Evolutionary conservation across 2,113 vertebrate genomes (phyloP).

Genomic region (Leuciscus idus): DNA sequence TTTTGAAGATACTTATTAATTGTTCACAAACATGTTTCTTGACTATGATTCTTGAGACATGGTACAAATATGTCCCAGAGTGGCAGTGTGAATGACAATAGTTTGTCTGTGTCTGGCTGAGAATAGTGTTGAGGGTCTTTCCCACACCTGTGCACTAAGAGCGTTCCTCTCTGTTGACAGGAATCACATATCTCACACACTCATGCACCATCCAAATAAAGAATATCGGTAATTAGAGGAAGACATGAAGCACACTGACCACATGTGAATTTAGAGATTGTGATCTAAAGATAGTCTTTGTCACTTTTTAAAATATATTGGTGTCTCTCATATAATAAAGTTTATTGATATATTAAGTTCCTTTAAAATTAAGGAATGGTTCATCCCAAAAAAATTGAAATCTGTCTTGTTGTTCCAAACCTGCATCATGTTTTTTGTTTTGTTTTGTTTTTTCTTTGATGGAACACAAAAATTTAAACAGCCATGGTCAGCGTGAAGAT

Average conservation of each 20-base stretch:
- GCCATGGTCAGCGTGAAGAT: background rate
- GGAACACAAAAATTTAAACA: too few relatives aligned
- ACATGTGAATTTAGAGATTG: background rate
- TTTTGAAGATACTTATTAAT: background rate
- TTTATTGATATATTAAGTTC: background rate
- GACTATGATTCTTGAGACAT: background rate
- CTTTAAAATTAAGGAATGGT: background rate
- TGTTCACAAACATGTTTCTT: background rate
- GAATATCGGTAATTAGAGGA: background rate
- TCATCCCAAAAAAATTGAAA: background rate
- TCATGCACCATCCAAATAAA: constrained; percentile 19
- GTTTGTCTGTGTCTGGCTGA: constrained; percentile 29
- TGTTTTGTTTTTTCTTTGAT: too few relatives aligned
- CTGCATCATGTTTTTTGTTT: too few relatives aligned
- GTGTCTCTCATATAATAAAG: background rate
- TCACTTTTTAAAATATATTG: background rate
- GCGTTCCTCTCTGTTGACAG: constrained; percentile 12
- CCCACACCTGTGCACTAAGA: constrained; percentile 33
- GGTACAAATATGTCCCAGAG: background rate
- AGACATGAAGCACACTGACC: background rate
- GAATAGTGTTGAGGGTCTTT: constrained; percentile 29
- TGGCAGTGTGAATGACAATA: constrained; percentile 28
- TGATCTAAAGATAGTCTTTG: constrained; percentile 5
- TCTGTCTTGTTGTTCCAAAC: too few relatives aligned
- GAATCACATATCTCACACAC: background rate